Evolutionary conservation across 1,140 invertebrate species (phyloP).

Genomic region (Drosophila subpulchrella): DNA sequence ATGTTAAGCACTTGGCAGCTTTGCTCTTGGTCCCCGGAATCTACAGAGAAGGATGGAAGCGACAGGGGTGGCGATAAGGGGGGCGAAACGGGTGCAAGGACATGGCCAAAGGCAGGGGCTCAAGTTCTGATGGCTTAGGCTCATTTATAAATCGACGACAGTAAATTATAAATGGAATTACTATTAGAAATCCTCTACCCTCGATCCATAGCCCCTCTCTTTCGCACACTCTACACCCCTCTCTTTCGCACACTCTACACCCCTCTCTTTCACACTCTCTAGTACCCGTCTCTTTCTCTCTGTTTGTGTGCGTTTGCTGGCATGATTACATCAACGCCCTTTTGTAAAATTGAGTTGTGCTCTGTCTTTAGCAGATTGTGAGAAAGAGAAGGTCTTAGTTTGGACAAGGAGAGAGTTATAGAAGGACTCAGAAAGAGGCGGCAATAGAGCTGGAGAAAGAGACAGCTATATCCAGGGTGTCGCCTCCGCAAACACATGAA

Average conservation of each 20-base stretch:
- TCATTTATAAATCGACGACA: conserved; percentile 79
- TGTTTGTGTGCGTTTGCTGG: conserved; percentile 17
- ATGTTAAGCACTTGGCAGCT: conserved; percentile 61
- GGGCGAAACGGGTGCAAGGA: background rate
- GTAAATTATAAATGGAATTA: conserved; percentile 81
- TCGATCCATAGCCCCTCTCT: background rate
- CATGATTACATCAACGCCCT: conserved; percentile 39
- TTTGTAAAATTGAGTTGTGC: conserved; percentile 44
- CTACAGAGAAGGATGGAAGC: background rate
- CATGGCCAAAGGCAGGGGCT: conserved; percentile 11
- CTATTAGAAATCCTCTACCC: conserved; percentile 23
- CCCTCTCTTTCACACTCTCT: background rate
- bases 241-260: background rate
- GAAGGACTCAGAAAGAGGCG: background rate
- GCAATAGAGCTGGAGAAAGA: background rate
- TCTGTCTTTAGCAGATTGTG: conserved; percentile 6
- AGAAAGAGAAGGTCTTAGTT: background rate
- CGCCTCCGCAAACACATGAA: conserved; percentile 30
- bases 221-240: background rate
- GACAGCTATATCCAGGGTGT: conserved; percentile 5
- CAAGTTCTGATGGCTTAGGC: conserved; percentile 60
- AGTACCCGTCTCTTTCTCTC: background rate
- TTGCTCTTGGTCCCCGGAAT: conserved; percentile 11
- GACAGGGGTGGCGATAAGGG: background rate
- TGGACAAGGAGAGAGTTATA: background rate